Evolutionary conservation across 2,888 invertebrate genomes (phyloP), one percentile per base, ranked within the genome.

Genomic region (Microctonus aethiopoides): DNA sequence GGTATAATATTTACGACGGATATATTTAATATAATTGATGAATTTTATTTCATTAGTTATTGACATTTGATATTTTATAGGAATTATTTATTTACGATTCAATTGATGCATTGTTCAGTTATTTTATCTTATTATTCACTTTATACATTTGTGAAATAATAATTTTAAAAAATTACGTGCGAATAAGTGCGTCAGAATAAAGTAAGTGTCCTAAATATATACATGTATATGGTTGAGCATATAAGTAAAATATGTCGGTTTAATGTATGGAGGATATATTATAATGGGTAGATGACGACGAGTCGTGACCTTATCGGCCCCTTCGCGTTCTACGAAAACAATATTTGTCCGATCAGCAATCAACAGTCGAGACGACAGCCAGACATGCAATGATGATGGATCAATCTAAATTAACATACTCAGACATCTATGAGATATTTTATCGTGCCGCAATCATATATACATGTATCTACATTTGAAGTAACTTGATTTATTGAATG

Each of bases 341-440:
- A 80, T 80, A 80, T 79, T 82, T 76, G 80, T 76, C 75, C 71
- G 77, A 78, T 79, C 77, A 75, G 67, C 77, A 83, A 85, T 86
- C 80, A 82, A 75, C 80, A 79, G 82, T 78, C 86, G 82, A 86
- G 86, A 86, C 85, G 80, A 76, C 77, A 77, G 83, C 83, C 85
- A 86, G 86, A 86, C 86, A 77, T 82, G 79, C 78, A 85, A 86
- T 85, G 83, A 84, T 83, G 83, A 63, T 64, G 68, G 74, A 85
- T 84, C 84, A 86, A 86, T 86, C 85, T 84, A 84, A 46, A 85
- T 84, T 85, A 82, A 80, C 79, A 81, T 81, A 81, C 80, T 78
- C 81, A 78, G 81, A 79, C 79, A 78, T n/a, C n/a, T 77, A 70
- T 70, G 67, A 61, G 59, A 10, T 56, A 60, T 64, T 61, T 60